A percentile compares a stretch with the other conserved stretches of the same genome.
These are phyloP conservation scores for Lonchura striata DNA, from an alignment of 2,113 vertebrate species.

Conservation along the genomic window DNA sequence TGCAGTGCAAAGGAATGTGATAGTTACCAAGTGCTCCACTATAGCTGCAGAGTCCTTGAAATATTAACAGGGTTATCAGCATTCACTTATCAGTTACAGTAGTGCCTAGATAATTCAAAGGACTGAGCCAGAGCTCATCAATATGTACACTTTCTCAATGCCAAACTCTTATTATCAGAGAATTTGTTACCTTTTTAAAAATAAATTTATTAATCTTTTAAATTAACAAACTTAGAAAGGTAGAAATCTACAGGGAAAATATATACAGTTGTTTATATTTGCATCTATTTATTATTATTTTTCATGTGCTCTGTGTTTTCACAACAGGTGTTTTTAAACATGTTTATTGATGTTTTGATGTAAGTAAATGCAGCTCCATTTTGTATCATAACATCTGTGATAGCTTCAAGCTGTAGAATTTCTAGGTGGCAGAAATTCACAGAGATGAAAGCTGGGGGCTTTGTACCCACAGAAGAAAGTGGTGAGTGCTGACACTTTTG, in stretches of 20 bases:
- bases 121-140: neutral
- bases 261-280: neutral
- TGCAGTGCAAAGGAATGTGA: slow-evolving; percentile 40
- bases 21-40: neutral
- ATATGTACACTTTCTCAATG: neutral
- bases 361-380: neutral
- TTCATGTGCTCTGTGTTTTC: neutral
- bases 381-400: neutral
- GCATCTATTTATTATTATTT: neutral
- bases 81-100: slow-evolving; percentile 37
- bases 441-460: neutral
- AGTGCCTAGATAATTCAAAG: slow-evolving; percentile 30
- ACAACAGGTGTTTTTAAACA: neutral
- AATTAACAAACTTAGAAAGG: neutral
- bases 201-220: neutral
- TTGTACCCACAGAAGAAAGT: neutral
- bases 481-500: neutral
- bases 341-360: neutral
- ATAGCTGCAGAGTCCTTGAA: slow-evolving; percentile 41
- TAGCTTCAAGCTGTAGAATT: neutral
- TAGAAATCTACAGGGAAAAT: neutral
- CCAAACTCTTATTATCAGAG: neutral
- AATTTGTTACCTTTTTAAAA: neutral
- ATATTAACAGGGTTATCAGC: slow-evolving; percentile 62
- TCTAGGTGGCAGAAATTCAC: neutral